Base-by-base conservation (phyloP, 2,888 invertebrate genomes). In the Microctonus aethiopoides region DNA sequence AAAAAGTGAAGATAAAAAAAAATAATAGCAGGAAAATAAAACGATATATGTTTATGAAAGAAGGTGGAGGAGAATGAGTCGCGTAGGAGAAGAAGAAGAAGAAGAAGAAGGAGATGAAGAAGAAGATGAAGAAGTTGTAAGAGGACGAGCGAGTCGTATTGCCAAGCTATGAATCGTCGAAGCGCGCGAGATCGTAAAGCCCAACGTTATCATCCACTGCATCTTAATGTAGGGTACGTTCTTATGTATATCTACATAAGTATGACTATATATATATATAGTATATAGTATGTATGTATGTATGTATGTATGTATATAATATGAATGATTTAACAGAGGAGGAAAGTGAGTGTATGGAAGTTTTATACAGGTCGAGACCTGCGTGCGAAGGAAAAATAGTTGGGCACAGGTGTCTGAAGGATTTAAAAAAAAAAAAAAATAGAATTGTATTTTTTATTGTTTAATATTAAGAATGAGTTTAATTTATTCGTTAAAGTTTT, bases 101-200 rank as follows among this genome's bases (percentile, higher is more conserved):
- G 62, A 46, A 39, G 3, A 13, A 41, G 1, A 51, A 64, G 36
- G 36, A 54, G n/a, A 41, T 11, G 22, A 46, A 63, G 41, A 64
- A 62, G 22, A 32, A 63, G 32, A 52, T 32, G 46, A 63, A 72
- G 78, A 80, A 80, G 79, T 78, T 79, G 76, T 81, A 80, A 82
- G 64, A 81, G 83, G 80, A 78, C 80, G 80, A 71, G 75, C 76
- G 81, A 29, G 79, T 81, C 79, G 79, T 83, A 83, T 84, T 80
- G 83, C 75, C 77, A 71, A 64, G 81, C 82, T 82, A 83, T 84
- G 85, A 84, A 84, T 84, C 84, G 83, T 80, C 82, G 79, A 80
- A 84, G 84, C 84, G 84, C 83, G 83, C 83, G 83, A 83, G 85
- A 85, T 85, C 85, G 83, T 85, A 85, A 85, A 85, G 84, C 82